Evolutionary conservation across 2,797 vertebrate species (phyloP).

Genomic region (Scolopax rusticola): DNA sequence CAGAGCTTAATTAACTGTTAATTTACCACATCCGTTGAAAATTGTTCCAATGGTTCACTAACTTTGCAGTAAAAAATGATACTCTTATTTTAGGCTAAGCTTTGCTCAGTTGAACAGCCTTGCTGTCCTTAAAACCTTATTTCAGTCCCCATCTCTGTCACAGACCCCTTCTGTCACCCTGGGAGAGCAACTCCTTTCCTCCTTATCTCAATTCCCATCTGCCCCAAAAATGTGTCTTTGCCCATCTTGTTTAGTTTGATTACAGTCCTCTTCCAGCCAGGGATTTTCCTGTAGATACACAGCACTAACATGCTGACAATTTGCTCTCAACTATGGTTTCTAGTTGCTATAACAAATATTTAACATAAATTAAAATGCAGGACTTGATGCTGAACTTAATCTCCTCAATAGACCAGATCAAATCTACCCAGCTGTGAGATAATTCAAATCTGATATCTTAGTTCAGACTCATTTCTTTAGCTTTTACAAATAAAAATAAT

Average conservation of each 20-base stretch:
- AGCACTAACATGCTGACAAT: not conserved
- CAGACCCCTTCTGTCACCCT: not conserved
- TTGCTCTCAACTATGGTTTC: not conserved
- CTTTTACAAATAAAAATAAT: slow-evolving; percentile 26
- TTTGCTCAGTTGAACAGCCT: not conserved
- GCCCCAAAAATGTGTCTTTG: not conserved
- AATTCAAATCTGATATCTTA: not conserved
- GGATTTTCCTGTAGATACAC: not conserved
- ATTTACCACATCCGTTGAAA: not conserved
- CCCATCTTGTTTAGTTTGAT: not conserved
- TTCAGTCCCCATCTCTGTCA: not conserved
- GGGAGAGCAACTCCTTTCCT: not conserved
- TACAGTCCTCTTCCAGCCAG: not conserved
- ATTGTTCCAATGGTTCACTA: not conserved
- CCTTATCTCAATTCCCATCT: not conserved
- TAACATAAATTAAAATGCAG: slow-evolving; percentile 22
- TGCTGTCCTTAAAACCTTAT: not conserved
- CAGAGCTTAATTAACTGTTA: not conserved
- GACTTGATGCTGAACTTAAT: not conserved
- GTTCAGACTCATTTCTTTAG: not conserved
- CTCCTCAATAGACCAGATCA: not conserved
- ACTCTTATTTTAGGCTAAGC: not conserved
- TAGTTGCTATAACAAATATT: slow-evolving; percentile 34
- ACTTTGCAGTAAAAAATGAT: not conserved
- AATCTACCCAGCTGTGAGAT: not conserved